Base-by-base conservation (phyloP, 2,113 vertebrate genomes). In the Mobula hypostoma region DNA sequence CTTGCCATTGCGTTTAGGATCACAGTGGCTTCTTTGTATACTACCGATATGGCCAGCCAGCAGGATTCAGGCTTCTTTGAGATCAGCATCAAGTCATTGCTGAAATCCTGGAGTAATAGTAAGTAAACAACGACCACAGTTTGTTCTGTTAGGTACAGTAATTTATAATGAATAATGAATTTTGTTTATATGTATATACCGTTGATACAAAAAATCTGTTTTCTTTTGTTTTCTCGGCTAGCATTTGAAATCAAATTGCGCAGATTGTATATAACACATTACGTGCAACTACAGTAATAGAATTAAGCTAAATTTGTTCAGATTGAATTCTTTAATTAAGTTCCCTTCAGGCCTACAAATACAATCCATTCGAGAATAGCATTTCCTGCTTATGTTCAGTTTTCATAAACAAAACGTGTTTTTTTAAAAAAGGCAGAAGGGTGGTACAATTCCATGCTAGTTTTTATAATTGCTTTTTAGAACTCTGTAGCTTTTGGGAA, bases 51-150 rank as follows among this genome's bases (percentile, higher is more conserved):
- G 99, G 97, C 98, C 97, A 99, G 98, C 97, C 98, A 98, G 96
- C 99, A 99, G 96, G 98, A 99, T 97, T 99, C 98, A 19, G 98
- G 98, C 96, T 99, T 99, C 97, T 99, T 99, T 97, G 98, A 99
- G 97, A 99, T 98, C 98, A 99, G 98, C 97, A 99, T 99, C 97
- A 99, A 99, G 96, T 99, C 99, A 95, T 97, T 99, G 96, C 97
- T 99, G 96, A 99, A 99, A 97, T 99, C 99, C 95, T 98, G 98
- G 98, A 99, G 98, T 96, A 98, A 98, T 97, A 97, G 99, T 99
- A 97, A 99, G 98, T 99, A 98, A 95, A 94, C 95, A 94, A 95
- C 95, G 15, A 56, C 12, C 58, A 63, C 83, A 72, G 78, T 48
- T 36, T 93, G 70, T 48, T 72, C 90, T 74, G 63, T 68, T 72